Base-by-base conservation (phyloP, 2,888 invertebrate species). In the Aphidoletes aphidimyza region DNA sequence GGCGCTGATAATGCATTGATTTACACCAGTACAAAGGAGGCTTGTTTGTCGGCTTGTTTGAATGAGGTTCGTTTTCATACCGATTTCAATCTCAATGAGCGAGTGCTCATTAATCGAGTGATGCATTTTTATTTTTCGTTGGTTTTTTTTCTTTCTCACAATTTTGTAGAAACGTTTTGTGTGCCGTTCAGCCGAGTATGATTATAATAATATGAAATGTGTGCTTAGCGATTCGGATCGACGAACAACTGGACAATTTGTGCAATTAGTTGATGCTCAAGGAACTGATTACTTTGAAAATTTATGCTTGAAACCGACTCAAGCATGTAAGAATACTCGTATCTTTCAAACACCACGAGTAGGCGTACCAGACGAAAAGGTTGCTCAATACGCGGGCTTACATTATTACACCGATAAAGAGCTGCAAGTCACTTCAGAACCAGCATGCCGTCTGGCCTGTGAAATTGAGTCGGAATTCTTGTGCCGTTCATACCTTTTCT, bases 361-460 rank as follows among this genome's bases (percentile, higher is more conserved):
- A 87, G 97, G 97, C 81, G 96, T 97, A 11, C 95, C 97, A 0
- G 96, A 96, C 87, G 96, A 97, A 89, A 96, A 97, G 90, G 95
- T 97, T 34, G 95, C 97, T 0, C 97, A 97, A 89, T 97, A 97
- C 89, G 97, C 96, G 0, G 95, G 95, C 0, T 91, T 97, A 0
- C 96, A 97, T 89, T 97, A 97, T 90, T 97, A 97, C 90, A 95
- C 95, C 9, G 97, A 97, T 90, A 97, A 97, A 91, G 97, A 97
- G 89, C 91, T 97, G 84, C 95, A 96, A 92, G 95, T 97, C 84
- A 96, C 95, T 86, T 96, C 95, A 85, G 95, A 97, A 88, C 93
- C 95, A 0, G 97, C 96, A n/a, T 97, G 97, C 88, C 93, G 95
- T 85, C 91, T 96, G 85, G 97, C 97, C 84, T 97, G 97, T 89